Percentiles rank a stretch among this genome's conserved stretches.
Conservation (phyloP, 2,888 invertebrate species). For the Therioaphis trifolii region DNA sequence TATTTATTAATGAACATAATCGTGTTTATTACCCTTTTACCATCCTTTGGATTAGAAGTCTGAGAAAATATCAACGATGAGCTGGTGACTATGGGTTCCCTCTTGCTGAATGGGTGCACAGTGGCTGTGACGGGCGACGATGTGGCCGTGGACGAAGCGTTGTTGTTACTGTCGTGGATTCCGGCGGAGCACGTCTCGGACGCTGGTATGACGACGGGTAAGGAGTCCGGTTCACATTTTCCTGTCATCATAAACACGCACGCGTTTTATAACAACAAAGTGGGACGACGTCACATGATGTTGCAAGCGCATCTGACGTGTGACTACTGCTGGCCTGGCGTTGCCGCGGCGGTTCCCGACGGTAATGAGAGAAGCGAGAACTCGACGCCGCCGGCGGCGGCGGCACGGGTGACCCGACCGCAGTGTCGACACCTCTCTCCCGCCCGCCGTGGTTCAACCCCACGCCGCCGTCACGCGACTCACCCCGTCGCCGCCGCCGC, state of each 20-base stretch:
- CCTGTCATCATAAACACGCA: constrained; percentile 61
- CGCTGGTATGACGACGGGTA: constrained; percentile 32
- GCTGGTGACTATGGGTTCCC: constrained; percentile 55
- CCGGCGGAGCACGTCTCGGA: constrained; percentile 60
- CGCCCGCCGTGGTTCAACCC: constrained; percentile 51
- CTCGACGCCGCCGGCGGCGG: constrained; percentile 67
- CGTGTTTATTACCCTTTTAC: constrained; percentile 59
- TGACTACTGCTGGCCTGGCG: constrained; percentile 54
- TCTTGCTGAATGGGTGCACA: constrained; percentile 59
- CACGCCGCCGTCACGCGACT: constrained; percentile 48
- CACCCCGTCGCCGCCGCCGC: constrained; percentile 45
- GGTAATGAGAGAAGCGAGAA: constrained; percentile 64
- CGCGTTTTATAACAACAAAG: constrained; percentile 47
- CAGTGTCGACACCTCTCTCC: constrained; percentile 62
- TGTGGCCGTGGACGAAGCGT: constrained; percentile 42
- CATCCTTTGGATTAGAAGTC: constrained; percentile 55
- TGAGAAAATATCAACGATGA: constrained; percentile 55
- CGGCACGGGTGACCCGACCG: constrained; percentile 63
- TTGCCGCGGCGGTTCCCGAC: constrained; percentile 65
- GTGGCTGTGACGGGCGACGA: constrained; percentile 59
- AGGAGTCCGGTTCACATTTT: constrained; percentile 61
- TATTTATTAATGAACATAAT: too few relatives aligned
- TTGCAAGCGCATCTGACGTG: constrained; percentile 49
- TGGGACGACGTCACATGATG: constrained; percentile 61
- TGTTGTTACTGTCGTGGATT: constrained; percentile 63